Evolutionary conservation across 1,140 invertebrate genomes (phyloP).

Genomic region (Theocolax elegans): DNA sequence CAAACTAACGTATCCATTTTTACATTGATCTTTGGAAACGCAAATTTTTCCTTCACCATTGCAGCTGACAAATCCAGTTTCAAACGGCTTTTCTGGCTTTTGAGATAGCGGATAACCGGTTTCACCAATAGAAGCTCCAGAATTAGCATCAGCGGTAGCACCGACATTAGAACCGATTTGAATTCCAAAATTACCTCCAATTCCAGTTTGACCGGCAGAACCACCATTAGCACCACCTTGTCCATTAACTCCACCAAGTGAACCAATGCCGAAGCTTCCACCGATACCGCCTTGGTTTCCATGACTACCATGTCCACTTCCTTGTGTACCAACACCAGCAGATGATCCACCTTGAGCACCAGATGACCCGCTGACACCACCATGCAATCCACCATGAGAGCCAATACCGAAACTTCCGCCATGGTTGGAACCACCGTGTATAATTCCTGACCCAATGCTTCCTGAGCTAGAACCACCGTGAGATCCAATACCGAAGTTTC

Average conservation of each 20-base stretch:
- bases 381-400: not conserved
- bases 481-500: not conserved
- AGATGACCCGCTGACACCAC: not conserved
- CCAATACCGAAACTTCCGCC: not conserved
- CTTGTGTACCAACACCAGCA: not conserved
- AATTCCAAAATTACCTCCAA: not conserved
- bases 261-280: not conserved
- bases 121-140: not conserved
- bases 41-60: constrained; percentile 69
- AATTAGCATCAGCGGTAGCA: not conserved
- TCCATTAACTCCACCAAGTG: not conserved
- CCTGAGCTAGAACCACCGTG: not conserved
- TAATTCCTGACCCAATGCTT: not conserved
- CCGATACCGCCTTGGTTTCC: not conserved
- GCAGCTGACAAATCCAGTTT: constrained; percentile 57
- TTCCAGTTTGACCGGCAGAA: not conserved
- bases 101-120: not conserved
- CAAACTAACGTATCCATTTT: constrained; percentile 69
- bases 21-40: constrained; percentile 69
- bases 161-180: not conserved
- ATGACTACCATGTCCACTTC: too few species aligned
- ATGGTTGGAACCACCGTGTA: not conserved
- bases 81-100: constrained; percentile 8
- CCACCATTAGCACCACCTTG: not conserved
- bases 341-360: not conserved